Evolutionary conservation across 30 jellyfish, hydroid and myxozoan genomes (phyloP).

Genomic region (Catostylus mosaicus): DNA sequence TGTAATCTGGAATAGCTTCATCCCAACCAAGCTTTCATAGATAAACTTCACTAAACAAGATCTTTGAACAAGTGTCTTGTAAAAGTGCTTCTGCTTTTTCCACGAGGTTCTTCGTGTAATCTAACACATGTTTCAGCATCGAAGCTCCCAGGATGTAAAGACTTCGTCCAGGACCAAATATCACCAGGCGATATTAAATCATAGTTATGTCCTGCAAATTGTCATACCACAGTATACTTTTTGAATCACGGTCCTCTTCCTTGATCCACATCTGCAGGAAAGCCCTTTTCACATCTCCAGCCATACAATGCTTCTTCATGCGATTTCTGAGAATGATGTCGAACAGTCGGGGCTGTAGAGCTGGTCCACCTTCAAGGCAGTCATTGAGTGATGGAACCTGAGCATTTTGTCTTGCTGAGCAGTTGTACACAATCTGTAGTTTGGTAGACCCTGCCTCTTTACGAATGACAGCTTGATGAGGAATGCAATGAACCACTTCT

Average conservation of each 20-base stretch:
- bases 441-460: conserved; percentile 65
- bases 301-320: conserved; percentile 30
- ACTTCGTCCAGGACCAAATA: conserved; percentile 6
- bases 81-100: background rate
- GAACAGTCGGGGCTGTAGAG: conserved; percentile 46
- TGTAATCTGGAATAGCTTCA: conserved; percentile 13
- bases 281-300: conserved; percentile 68
- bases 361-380: conserved; percentile 69
- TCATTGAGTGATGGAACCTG: conserved; percentile 67
- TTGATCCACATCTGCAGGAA: conserved; percentile 59
- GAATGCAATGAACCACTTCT: conserved; percentile 52
- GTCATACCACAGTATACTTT: background rate
- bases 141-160: background rate
- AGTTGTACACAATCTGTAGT: conserved; percentile 63
- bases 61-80: background rate
- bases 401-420: conserved; percentile 58
- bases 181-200: background rate
- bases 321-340: conserved; percentile 64
- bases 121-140: background rate
- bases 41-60: conserved; percentile 13
- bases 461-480: conserved; percentile 70
- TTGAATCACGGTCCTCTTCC: conserved; percentile 47
- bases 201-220: background rate
- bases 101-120: background rate
- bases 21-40: conserved; percentile 9